Evolutionary conservation across 2,797 vertebrate species (phyloP), one percentile per base, ranked within the genome.

Genomic region (Valencia hispanica): DNA sequence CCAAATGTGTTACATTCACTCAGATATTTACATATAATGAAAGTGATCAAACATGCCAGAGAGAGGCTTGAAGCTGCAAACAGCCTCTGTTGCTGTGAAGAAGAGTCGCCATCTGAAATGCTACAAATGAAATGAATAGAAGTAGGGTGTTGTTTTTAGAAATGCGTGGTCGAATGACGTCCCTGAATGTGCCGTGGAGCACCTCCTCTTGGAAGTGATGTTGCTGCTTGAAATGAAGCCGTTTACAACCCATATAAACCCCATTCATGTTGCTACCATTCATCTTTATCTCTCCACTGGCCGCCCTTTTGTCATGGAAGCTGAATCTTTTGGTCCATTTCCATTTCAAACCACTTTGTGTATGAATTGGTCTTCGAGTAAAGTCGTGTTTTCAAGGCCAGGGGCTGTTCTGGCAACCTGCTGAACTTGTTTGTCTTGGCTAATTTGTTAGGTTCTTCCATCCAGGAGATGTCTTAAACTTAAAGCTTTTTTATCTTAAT

Each of bases 231-330:
- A 57, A 51, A 36, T 73, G 7, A 73, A 43, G 74, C 15, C 0
- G 55, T 80, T 82, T 69, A 74, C 61, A 47, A 17, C 59, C 70
- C 50, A 70, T 34, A 77, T 61, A 75, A 79, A 84, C 80, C 36
- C 66, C 63, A 65, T 68, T n/a, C 18, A 25, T 68, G 36, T 34
- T 70, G 73, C 68, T 63, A 68, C 81, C 57, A 91, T 89, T 84
- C 86, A 86, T 86, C 83, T 81, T 80, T 59, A 61, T 66, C 66
- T 43, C 82, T 83, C 79, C 82, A 79, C 70, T 48, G 82, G 74
- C 72, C n/a, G 74, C 43, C 72, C 75, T 76, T n/a, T 94, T 94
- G 90, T 91, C 82, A 91, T 91, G 85, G 77, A 87, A 17, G 68
- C 69, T 39, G 63, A 72, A 68, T 78, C 68, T 78, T 87, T 85